Evolutionary conservation across 1,140 invertebrate species (phyloP).

Genomic region (Drosophila kurseongensis): DNA sequence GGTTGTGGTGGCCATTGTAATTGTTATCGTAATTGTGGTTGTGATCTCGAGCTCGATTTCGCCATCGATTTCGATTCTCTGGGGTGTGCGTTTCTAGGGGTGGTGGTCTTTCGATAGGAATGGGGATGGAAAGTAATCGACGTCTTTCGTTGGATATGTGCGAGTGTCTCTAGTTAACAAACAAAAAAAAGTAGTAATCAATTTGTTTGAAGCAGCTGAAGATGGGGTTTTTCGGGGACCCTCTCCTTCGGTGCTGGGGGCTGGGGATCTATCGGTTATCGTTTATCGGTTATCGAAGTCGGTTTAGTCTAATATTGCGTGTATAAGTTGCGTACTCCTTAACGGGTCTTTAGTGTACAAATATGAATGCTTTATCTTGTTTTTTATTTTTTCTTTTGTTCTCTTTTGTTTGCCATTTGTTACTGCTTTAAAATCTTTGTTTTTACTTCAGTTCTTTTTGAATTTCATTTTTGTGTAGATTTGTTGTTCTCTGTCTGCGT

Average conservation of each 20-base stretch:
- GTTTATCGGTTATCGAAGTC: constrained; percentile 36
- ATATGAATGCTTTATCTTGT: constrained; percentile 66
- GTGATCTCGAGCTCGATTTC: constrained; percentile 18
- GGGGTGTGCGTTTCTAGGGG: constrained; percentile 34
- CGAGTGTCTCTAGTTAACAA: constrained; percentile 49
- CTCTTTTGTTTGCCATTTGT: constrained; percentile 65
- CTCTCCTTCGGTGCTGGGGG: constrained; percentile 6
- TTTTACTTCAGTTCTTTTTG: constrained; percentile 83
- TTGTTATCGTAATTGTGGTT: constrained; percentile 43
- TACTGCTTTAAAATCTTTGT: constrained; percentile 80
- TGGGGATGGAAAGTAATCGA: constrained; percentile 52
- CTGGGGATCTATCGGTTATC: constrained; percentile 25
- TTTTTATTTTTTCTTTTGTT: constrained; percentile 24
- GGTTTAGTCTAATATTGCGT: constrained; percentile 52
- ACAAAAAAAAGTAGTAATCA: constrained; percentile 9
- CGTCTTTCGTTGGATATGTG: constrained; percentile 53
- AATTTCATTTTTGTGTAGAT: constrained; percentile 70
- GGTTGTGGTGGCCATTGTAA: constrained; percentile 48
- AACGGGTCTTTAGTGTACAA: constrained; percentile 51
- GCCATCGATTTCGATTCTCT: constrained; percentile 11
- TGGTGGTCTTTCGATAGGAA: constrained; percentile 43
- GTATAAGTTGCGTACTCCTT: constrained; percentile 44
- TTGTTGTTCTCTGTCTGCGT: constrained; percentile 56
- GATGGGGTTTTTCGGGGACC: background rate
- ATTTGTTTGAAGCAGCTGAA: constrained; percentile 27